Evolutionary conservation across 2,888 invertebrate genomes (phyloP).

Genomic region (Conomelus anceps): DNA sequence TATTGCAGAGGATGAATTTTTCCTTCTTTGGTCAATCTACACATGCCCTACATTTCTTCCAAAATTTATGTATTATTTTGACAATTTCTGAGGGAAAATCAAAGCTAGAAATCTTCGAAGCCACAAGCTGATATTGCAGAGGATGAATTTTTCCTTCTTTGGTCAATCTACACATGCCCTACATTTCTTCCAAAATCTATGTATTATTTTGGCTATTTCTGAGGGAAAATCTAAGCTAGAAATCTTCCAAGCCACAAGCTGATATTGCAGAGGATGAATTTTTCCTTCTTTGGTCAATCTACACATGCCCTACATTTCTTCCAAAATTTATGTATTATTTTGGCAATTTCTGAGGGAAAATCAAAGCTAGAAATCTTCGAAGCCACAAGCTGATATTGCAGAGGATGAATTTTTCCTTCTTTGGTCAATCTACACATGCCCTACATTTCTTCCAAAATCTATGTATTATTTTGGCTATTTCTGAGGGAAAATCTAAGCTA

Average conservation of each 20-base stretch:
- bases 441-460: too few relatives aligned
- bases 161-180: not conserved
- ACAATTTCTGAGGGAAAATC: not conserved
- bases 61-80: not conserved
- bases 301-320: not conserved
- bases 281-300: not conserved
- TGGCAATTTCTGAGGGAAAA: not conserved
- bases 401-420: too few relatives aligned
- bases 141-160: not conserved
- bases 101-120: not conserved
- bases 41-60: not conserved
- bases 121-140: not conserved
- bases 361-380: not conserved
- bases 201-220: not conserved
- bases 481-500: too few relatives aligned
- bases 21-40: not conserved
- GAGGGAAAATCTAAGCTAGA: not conserved
- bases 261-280: not conserved
- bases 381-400: too few relatives aligned
- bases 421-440: too few relatives aligned
- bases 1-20: not conserved
- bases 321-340: not conserved
- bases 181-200: not conserved
- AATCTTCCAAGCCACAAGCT: not conserved
- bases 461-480: too few relatives aligned